Percentiles rank a stretch among this genome's conserved stretches.
These are phyloP conservation scores for Theonella swinhoei DNA, from an alignment of 37 sponge, comb jelly and placozoan species.

Conservation along the genomic window DNA sequence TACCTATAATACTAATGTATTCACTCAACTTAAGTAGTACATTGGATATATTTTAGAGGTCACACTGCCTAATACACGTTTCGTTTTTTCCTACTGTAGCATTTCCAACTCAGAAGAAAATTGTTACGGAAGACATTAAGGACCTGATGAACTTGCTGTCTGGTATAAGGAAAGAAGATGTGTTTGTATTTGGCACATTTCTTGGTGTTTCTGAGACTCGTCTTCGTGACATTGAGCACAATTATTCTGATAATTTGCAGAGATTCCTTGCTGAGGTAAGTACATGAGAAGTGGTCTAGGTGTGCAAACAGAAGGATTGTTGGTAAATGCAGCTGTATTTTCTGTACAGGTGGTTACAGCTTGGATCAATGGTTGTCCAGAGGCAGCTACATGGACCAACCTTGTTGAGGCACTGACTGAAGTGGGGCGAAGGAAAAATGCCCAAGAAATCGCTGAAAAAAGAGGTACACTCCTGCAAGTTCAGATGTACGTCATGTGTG, in stretches of 20 bases:
- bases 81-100: no score
- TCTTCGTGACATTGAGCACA: not conserved
- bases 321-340: no score
- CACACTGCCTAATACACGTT: no score
- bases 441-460: not conserved
- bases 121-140: not conserved
- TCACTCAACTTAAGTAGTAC: no score
- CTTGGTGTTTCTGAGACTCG: not conserved
- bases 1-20: not conserved
- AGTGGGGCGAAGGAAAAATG: not conserved
- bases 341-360: not conserved
- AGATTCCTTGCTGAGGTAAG: not conserved
- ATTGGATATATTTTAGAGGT: no score
- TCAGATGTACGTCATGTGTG: not conserved
- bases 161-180: not conserved
- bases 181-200: not conserved
- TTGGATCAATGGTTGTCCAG: not conserved
- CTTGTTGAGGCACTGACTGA: not conserved
- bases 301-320: no score
- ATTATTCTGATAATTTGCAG: not conserved
- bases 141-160: not conserved
- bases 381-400: not conserved
- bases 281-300: no score
- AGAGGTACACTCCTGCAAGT: not conserved
- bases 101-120: not conserved